These are phyloP conservation scores for Agonopterix heracliana DNA, from an alignment of 2,888 invertebrate species.

Conservation along the genomic window DNA sequence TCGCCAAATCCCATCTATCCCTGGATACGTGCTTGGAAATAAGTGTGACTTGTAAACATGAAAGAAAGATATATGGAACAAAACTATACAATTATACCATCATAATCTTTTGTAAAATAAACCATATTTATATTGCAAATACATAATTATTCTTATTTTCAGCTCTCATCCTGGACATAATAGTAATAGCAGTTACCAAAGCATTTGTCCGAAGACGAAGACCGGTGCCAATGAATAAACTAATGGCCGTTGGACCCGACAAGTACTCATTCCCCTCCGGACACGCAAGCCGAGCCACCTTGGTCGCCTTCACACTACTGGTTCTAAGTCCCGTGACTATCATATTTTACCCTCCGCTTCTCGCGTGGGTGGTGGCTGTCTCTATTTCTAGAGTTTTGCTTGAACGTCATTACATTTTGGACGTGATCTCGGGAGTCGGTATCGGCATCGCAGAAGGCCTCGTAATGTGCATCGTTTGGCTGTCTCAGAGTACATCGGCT, in stretches of 20 bases:
- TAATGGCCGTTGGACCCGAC: slow-evolving; percentile 86
- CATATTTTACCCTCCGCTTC: slow-evolving; percentile 77
- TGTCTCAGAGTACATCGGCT: slow-evolving; percentile 78
- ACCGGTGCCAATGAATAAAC: slow-evolving; percentile 82
- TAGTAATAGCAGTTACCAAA: slow-evolving; percentile 86
- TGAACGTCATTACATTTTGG: slow-evolving; percentile 91
- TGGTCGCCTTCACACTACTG: slow-evolving; percentile 84
- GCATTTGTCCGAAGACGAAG: slow-evolving; percentile 85
- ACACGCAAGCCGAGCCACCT: slow-evolving; percentile 90
- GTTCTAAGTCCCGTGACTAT: slow-evolving; percentile 78
- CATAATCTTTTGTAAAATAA: no score
- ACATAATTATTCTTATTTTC: slow-evolving; percentile 40
- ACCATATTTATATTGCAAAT: no score
- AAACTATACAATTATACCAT: no score
- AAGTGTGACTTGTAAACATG: no score
- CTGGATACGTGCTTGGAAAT: no score
- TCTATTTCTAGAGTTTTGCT: slow-evolving; percentile 87
- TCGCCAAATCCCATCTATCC: no score
- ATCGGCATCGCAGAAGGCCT: slow-evolving; percentile 85
- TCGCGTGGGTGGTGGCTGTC: slow-evolving; percentile 85
- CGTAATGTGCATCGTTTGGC: slow-evolving; percentile 80
- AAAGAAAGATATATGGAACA: no score
- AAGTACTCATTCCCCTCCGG: slow-evolving; percentile 96
- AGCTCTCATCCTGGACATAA: slow-evolving; percentile 89
- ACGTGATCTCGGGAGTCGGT: slow-evolving; percentile 84